Conservation (phyloP, 2,888 invertebrate genomes). For the Heliconius hortense region DNA sequence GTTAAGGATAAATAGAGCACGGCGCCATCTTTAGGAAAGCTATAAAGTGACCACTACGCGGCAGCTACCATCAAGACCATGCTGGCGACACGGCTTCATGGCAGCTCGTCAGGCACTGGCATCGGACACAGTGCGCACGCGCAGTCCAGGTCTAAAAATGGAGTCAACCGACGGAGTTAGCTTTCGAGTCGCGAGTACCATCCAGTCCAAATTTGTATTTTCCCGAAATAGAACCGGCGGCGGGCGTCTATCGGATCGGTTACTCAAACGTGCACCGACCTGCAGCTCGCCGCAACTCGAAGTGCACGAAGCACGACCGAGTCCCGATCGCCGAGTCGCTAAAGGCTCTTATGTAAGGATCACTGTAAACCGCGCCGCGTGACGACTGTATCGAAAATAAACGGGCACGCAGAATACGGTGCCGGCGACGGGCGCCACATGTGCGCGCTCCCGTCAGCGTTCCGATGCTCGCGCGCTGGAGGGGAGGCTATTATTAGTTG, state of each 20-base stretch:
- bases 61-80: slow-evolving; percentile 49
- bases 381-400: slow-evolving; percentile 80
- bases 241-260: slow-evolving; percentile 80
- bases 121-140: slow-evolving; percentile 75
- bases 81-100: slow-evolving; percentile 76
- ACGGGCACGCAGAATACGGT: slow-evolving; percentile 67
- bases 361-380: slow-evolving; percentile 75
- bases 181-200: slow-evolving; percentile 79
- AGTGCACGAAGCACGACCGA: slow-evolving; percentile 55
- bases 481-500: slow-evolving; percentile 81
- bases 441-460: slow-evolving; percentile 74
- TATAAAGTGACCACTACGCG: slow-evolving; percentile 48
- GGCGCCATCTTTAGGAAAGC: slow-evolving; percentile 59
- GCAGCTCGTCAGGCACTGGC: slow-evolving; percentile 77
- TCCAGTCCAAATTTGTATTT: slow-evolving; percentile 91
- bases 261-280: slow-evolving; percentile 78
- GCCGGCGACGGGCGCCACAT: slow-evolving; percentile 71
- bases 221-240: slow-evolving; percentile 86
- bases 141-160: slow-evolving; percentile 82
- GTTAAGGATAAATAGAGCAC: slow-evolving; percentile 38
- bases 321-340: slow-evolving; percentile 53
- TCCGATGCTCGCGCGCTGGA: slow-evolving; percentile 74
- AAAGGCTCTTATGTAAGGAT: slow-evolving; percentile 70
- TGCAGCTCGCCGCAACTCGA: slow-evolving; percentile 67
- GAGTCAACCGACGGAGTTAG: slow-evolving; percentile 79